Base-by-base conservation (phyloP, 2,113 vertebrate genomes). In the Sceloporus undulatus region DNA sequence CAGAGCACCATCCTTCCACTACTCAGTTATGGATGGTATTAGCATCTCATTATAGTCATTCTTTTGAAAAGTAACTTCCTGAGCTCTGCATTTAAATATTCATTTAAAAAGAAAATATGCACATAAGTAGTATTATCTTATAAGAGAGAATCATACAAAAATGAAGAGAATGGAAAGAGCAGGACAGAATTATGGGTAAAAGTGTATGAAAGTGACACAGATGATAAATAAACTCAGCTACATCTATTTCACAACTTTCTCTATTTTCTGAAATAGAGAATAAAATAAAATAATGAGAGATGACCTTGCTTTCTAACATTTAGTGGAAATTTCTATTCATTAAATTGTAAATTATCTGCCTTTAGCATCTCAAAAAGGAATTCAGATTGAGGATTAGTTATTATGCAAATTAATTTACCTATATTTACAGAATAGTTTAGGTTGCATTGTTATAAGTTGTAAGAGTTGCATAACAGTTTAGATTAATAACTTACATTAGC, bases 381-480 rank as follows among this genome's bases (percentile, higher is more conserved):
- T 71, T n/a, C 3, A n/a, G 25, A 83, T 48, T 83, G 18, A 85
- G 23, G 54, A 42, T 79, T 56, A 59, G 27, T 4, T 79, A 59
- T 79, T 56, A 79, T 79, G 48, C n/a, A 59, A 71, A 85, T 62
- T 59, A 75, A 83, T 65, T 52, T 48, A 85, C 23, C 23, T 82
- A 8, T 40, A 82, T 82, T 81, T 65, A 11, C 59, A 66, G 4
- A 66, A 16, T 68, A 48, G 56, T 40, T 62, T 27, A 62, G 62
- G 19, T 78, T 78, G 42, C 42, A 78, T 19, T n/a, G 27, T 62
- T 66, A 21, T 19, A 85, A 29, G 11, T 19, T 77, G 25, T 38
- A 65, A 65, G 21, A 29, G 4, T 40, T 75, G 21, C 68, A n/a
- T 34, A n/a, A 71, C 7, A 38, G 71, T 38, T 56, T 25, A 38